These are phyloP conservation scores for Ophiothrix spiculata DNA, from an alignment of 35 echinoderm and acorn worm genomes.

Conservation along the genomic window DNA sequence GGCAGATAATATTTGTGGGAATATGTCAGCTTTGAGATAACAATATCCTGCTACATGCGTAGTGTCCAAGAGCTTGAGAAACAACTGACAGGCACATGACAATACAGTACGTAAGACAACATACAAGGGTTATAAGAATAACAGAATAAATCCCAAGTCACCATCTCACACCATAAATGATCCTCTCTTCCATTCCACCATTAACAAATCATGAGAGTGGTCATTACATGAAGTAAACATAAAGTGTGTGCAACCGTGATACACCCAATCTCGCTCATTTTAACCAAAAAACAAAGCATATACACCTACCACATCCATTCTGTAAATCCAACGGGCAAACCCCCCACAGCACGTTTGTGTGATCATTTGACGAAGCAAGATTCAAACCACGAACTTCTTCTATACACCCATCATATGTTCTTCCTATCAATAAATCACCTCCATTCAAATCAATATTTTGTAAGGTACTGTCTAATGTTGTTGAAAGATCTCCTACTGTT, in stretches of 20 bases:
- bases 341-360: slow-evolving; percentile 45
- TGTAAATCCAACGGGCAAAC: slow-evolving; percentile 37
- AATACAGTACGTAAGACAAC: neutral
- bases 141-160: neutral
- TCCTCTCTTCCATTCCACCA: neutral
- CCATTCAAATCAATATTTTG: slow-evolving; percentile 33
- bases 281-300: neutral
- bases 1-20: no score
- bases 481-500: slow-evolving; percentile 5
- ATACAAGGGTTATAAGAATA: neutral
- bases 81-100: no score
- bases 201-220: neutral
- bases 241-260: no score
- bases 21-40: no score
- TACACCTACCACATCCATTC: slow-evolving; percentile 57
- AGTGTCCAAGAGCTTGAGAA: no score
- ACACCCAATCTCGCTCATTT: neutral
- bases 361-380: slow-evolving; percentile 7
- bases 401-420: slow-evolving; percentile 53
- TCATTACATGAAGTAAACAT: neutral
- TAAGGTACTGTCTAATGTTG: slow-evolving; percentile 25
- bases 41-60: no score
- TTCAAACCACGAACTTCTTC: slow-evolving; percentile 34
- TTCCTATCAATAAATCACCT: slow-evolving; percentile 23
- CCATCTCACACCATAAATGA: neutral